A percentile compares a stretch with the other conserved stretches of the same genome.
phyloP scores from a whole-genome alignment of 2,797 vertebrate genomes.

The Coracias cyanogaster region DNA sequence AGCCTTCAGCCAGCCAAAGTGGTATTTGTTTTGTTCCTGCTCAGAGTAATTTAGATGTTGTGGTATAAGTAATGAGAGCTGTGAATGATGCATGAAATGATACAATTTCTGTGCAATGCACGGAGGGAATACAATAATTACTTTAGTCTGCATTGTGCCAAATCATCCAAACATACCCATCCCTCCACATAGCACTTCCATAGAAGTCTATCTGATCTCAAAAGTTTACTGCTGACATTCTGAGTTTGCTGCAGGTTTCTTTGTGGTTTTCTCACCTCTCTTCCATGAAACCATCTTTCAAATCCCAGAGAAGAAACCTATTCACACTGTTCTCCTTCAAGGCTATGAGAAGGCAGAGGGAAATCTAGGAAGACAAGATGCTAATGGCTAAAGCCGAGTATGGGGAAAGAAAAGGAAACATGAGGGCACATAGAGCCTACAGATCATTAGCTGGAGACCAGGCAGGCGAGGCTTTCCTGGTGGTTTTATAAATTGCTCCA shows the following conservation, averaged over 20 bases:
- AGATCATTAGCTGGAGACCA: not conserved
- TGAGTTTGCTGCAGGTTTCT: not conserved
- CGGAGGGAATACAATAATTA: conserved; percentile 41
- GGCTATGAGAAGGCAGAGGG: not conserved
- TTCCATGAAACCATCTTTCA: not conserved
- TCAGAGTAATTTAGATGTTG: conserved; percentile 14
- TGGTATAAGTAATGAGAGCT: conserved; percentile 16
- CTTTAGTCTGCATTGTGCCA: conserved; percentile 14
- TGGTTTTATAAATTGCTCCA: not conserved
- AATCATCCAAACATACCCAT: not conserved
- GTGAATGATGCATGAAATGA: conserved; percentile 62
- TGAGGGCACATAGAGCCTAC: fast-evolving
- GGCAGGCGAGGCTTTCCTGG: not conserved
- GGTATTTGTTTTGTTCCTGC: not conserved
- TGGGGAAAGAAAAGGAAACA: not conserved
- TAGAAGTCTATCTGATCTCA: not conserved
- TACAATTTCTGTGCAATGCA: conserved; percentile 45
- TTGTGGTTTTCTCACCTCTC: fast-evolving
- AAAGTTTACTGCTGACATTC: not conserved
- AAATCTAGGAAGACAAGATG: not conserved
- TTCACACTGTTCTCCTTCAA: not conserved
- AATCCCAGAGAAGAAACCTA: not conserved
- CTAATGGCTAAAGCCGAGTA: not conserved
- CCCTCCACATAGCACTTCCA: not conserved
- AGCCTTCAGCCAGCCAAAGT: not conserved